Base-by-base conservation (phyloP, 30 jellyfish, hydroid and myxozoan species). In the Hydractinia echinata region DNA sequence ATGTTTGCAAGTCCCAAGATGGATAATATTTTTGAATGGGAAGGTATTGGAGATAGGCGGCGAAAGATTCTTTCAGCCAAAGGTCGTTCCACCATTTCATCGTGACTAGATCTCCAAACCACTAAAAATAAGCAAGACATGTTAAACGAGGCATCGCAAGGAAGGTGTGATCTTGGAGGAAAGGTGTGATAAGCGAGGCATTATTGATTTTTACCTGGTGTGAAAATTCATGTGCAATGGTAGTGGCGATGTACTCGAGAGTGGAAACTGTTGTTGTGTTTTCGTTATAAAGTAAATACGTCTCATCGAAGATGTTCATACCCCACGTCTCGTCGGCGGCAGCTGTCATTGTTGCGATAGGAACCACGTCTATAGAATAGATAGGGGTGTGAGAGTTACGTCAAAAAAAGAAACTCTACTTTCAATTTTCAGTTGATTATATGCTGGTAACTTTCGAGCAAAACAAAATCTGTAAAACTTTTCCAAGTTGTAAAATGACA, bases 31-130 rank as follows among this genome's bases (percentile, higher is more conserved):
- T 18, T 49, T 64, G 53, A 13, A 61, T 44, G 50, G 87, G 87
- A 6, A 80, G 87, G 7, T 18, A 19, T 62, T 62, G 54, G 54
- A 80, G 52, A 67, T 60, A 80, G 64, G 83, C 69, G 5, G 87
- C 87, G 5, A 80, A 80, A 18, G 87, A 80, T 62, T 80, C 87
- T 60, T 80, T 80, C 10, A 80, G 64, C 87, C 87, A 80, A 54
- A 66, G 61, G 54, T 61, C 83, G 49, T 68, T 80, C 87, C 87
- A 80, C 73, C 71, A 66, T 61, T 62, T 80, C 69, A 80, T 62
- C 9, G 87, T 14, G 16, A 80, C 87, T 51, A 80, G 66, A 51
- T 80, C 73, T 61, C 87, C 87, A n/a, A 80, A 80, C 87, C 87
- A 80, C 87, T 80, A 51, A 8, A 10, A 50, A 51, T 20, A 76